A percentile compares a stretch with the other conserved stretches of the same genome.
These are phyloP conservation scores for Strix aluco DNA, from an alignment of 2,113 vertebrate species.

Conservation along the genomic window DNA sequence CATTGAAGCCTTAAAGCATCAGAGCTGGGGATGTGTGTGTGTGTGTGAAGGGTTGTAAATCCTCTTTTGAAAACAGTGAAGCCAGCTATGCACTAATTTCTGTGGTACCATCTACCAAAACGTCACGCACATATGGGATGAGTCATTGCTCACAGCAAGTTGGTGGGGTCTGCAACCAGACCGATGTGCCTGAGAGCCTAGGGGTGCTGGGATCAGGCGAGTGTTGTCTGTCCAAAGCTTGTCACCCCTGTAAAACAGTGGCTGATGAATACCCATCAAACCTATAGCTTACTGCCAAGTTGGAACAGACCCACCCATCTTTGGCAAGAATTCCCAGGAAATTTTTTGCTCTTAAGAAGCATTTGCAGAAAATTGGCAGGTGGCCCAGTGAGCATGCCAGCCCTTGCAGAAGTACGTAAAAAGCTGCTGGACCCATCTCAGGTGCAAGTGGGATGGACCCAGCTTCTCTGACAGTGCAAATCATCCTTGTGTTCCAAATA, in stretches of 20 bases:
- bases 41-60: not conserved
- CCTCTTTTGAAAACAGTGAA: not conserved
- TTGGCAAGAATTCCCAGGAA: not conserved
- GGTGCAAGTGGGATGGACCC: not conserved
- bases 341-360: not conserved
- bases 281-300: not conserved
- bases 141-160: not conserved
- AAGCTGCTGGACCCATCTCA: not conserved
- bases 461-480: not conserved
- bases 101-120: not conserved
- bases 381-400: not conserved
- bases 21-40: no score
- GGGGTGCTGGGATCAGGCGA: not conserved
- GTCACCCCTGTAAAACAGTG: not conserved
- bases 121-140: no score
- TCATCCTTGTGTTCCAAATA: not conserved
- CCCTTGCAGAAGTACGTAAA: not conserved
- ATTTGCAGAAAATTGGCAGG: not conserved
- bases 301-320: not conserved
- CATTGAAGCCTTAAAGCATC: no score
- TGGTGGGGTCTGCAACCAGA: not conserved
- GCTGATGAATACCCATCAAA: not conserved
- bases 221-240: not conserved
- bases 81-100: not conserved
- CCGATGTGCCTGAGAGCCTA: fast-evolving